A percentile compares a stretch with the other conserved stretches of the same genome.
phyloP scores from a whole-genome alignment of 2,113 vertebrate genomes.

The Spheniscus mendiculus region DNA sequence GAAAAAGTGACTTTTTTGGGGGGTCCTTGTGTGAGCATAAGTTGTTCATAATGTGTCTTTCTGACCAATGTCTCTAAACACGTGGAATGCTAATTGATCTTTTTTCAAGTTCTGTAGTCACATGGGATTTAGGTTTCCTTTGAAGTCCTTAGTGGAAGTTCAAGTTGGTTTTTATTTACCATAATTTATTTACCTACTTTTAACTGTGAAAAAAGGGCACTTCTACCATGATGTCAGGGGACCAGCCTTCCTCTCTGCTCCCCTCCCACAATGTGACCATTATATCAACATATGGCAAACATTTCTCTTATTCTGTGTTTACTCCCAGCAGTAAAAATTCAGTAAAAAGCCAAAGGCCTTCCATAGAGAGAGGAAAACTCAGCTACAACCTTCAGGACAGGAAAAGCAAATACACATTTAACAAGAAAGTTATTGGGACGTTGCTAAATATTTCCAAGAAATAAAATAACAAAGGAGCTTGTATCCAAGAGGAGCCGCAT shows the following conservation, averaged over 20 bases:
- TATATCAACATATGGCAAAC: slow-evolving; percentile 70
- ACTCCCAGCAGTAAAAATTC: slow-evolving; percentile 51
- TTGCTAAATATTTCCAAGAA: slow-evolving; percentile 69
- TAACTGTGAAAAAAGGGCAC: slow-evolving; percentile 38
- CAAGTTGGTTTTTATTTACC: slow-evolving; percentile 55
- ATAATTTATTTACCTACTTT: slow-evolving; percentile 50
- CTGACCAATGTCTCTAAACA: background rate
- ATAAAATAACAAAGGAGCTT: slow-evolving; percentile 64
- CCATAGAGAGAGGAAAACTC: slow-evolving; percentile 44
- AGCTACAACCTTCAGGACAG: slow-evolving; percentile 56
- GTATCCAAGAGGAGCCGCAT: slow-evolving; percentile 59
- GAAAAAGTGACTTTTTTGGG: background rate
- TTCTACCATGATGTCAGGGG: slow-evolving; percentile 57
- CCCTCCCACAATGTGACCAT: slow-evolving; percentile 64
- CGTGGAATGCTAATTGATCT: background rate
- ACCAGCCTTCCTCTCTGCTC: slow-evolving; percentile 44
- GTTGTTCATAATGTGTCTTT: background rate
- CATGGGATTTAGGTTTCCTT: slow-evolving; percentile 39
- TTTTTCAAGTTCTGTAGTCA: slow-evolving; percentile 21
- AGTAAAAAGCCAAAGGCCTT: slow-evolving; percentile 57
- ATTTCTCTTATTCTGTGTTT: slow-evolving; percentile 61
- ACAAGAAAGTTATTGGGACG: slow-evolving; percentile 60
- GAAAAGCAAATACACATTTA: slow-evolving; percentile 69
- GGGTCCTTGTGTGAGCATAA: background rate
- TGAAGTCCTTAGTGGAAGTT: slow-evolving; percentile 58